Conservation (phyloP, 2,113 vertebrate genomes). For the Cricetomys ansorgei region DNA sequence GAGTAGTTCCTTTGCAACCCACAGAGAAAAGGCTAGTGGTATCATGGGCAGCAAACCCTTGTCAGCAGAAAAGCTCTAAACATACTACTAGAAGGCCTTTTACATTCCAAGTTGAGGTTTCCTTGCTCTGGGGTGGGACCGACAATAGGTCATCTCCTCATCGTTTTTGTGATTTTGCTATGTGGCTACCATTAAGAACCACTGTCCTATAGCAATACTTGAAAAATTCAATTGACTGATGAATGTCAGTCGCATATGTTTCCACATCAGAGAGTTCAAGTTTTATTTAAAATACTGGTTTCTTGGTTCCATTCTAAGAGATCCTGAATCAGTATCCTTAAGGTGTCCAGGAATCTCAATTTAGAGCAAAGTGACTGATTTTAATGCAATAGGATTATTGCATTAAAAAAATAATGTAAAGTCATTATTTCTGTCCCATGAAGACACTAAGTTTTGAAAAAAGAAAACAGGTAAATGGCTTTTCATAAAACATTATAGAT, state of each 20-base stretch:
- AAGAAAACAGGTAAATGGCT: conserved; percentile 7
- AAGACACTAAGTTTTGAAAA: conserved; percentile 17
- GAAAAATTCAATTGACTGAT: neutral
- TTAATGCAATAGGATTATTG: neutral
- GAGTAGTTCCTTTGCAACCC: neutral
- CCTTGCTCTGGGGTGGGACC: neutral
- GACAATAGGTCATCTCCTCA: neutral
- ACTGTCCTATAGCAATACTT: neutral
- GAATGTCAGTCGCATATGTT: neutral
- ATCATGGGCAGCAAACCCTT: neutral
- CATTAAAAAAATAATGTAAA: neutral
- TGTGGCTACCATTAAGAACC: neutral
- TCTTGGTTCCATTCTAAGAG: neutral
- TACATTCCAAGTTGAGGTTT: neutral
- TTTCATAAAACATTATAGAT: neutral
- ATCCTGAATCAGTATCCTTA: neutral
- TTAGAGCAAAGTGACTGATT: neutral
- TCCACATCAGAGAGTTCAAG: neutral
- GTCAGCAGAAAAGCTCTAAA: conserved; percentile 19
- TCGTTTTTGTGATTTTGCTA: neutral
- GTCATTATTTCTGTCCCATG: neutral
- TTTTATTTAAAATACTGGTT: neutral
- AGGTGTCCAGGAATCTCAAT: conserved; percentile 2
- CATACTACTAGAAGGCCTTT: neutral
- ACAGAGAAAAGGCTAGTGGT: neutral